A percentile compares a stretch with the other conserved stretches of the same genome.
Evolutionary conservation across 2,113 vertebrate genomes (phyloP).

Genomic region (Uria lomvia): DNA sequence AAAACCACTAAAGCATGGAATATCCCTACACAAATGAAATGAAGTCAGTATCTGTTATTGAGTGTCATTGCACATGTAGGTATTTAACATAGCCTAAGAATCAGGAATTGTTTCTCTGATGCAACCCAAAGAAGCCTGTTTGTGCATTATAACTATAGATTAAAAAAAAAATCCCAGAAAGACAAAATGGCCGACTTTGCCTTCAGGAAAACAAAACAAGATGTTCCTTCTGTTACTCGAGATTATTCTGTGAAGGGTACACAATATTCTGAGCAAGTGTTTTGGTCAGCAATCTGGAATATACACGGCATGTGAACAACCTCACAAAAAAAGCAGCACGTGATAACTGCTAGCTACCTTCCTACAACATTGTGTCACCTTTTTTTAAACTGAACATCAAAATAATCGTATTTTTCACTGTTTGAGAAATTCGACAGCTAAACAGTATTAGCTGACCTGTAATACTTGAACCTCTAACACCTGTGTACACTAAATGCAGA

Average conservation of each 20-base stretch:
- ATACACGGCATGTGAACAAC: neutral
- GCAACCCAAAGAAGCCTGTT: neutral
- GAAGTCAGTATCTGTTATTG: accelerated
- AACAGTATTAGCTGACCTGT: neutral
- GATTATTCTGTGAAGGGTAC: neutral
- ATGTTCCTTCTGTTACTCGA: accelerated
- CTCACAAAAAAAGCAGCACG: neutral
- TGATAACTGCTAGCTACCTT: neutral
- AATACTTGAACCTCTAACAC: neutral
- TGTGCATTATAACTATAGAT: neutral
- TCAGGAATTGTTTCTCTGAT: neutral
- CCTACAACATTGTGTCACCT: neutral
- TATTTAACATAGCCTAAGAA: accelerated
- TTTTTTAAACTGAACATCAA: neutral
- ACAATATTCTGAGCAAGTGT: neutral
- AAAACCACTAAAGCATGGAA: neutral
- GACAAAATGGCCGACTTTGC: neutral
- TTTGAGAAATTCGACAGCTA: neutral
- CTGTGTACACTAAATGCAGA: too few relatives aligned
- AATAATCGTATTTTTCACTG: neutral
- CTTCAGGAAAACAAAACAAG: neutral
- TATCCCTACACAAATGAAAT: neutral
- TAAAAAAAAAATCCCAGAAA: neutral
- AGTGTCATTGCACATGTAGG: neutral
- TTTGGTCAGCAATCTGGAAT: neutral